Conservation (phyloP, 2,888 invertebrate genomes). For the Synanthedon myopaeformis region DNA sequence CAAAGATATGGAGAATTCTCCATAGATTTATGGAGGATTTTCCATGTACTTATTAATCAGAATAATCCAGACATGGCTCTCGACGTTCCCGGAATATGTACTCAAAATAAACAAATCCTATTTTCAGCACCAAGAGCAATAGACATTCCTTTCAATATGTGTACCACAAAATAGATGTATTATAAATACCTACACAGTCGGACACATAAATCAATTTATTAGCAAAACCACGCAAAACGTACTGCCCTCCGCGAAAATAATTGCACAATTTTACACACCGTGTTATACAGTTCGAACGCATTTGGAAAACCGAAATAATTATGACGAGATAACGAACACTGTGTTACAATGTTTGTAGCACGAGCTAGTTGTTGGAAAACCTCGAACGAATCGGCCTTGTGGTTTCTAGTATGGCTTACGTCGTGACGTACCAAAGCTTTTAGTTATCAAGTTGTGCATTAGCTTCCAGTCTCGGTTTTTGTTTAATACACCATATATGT, state of each 20-base stretch:
- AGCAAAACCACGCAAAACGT: neutral
- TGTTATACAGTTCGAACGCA: neutral
- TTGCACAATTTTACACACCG: neutral
- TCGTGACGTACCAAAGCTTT: constrained; percentile 40
- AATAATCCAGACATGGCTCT: neutral
- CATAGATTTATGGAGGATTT: too few species aligned
- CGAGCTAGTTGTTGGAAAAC: neutral
- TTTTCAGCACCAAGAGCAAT: constrained; percentile 2
- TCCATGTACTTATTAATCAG: neutral
- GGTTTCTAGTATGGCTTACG: constrained; percentile 7
- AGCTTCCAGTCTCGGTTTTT: constrained; percentile 20
- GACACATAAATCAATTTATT: constrained; percentile 22
- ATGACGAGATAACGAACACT: neutral
- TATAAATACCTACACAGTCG: constrained; percentile 12
- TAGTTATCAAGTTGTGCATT: constrained; percentile 49
- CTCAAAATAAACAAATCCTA: constrained; percentile 3
- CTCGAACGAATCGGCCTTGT: neutral
- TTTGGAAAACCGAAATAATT: neutral
- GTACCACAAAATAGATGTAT: constrained; percentile 19
- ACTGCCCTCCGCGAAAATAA: neutral
- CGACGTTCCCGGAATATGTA: neutral
- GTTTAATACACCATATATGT: constrained; percentile 27
- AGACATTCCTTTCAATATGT: constrained; percentile 7
- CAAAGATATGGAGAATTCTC: too few species aligned
- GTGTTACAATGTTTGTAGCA: neutral